Evolutionary conservation across 2,888 invertebrate species (phyloP).

Genomic region (Chloroclystis v-ata): DNA sequence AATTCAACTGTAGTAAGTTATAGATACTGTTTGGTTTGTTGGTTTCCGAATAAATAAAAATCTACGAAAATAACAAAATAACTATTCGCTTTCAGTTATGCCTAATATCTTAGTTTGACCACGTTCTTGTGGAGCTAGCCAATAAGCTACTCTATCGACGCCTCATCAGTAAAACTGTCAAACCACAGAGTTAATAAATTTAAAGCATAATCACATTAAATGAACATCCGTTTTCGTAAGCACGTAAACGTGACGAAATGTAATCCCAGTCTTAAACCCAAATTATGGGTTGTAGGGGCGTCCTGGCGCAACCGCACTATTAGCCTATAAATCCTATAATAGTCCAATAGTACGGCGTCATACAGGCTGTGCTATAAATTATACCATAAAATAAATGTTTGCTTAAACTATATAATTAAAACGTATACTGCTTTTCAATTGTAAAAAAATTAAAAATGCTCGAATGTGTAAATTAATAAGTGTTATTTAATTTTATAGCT

Average conservation of each 20-base stretch:
- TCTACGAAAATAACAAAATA: too few species aligned
- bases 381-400: not conserved
- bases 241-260: constrained; percentile 20
- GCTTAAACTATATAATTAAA: too few species aligned
- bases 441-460: too few species aligned
- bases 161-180: not conserved
- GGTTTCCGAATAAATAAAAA: too few species aligned
- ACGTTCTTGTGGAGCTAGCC: too few species aligned
- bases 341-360: constrained; percentile 8
- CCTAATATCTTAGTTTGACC: too few species aligned
- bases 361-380: constrained; percentile 1
- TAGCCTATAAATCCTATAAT: constrained; percentile 30
- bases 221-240: constrained; percentile 7
- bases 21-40: too few species aligned
- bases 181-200: constrained; percentile 4
- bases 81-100: too few species aligned
- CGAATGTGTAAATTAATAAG: too few species aligned
- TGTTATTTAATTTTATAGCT: too few species aligned
- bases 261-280: constrained; percentile 20
- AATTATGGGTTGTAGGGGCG: constrained; percentile 16
- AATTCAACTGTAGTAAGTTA: too few species aligned
- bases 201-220: constrained; percentile 10
- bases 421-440: too few species aligned
- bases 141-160: not conserved
- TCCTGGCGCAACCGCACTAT: constrained; percentile 27